Evolutionary conservation across 2,113 vertebrate species (phyloP).

Genomic region (Prochilodus magdalenae): DNA sequence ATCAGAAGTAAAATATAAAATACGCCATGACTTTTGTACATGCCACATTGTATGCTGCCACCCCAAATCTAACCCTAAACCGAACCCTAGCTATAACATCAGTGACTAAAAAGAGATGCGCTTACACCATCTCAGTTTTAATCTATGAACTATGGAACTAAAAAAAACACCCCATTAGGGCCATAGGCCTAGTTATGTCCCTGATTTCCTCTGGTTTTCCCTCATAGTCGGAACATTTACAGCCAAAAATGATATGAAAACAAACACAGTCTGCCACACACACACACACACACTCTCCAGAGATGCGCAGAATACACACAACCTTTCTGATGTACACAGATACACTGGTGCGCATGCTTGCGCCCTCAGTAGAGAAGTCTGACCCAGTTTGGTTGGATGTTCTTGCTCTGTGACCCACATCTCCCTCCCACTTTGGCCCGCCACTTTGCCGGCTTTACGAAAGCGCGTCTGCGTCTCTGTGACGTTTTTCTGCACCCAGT

Average conservation of each 20-base stretch:
- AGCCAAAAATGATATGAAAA: neutral
- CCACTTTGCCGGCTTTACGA: conserved; percentile 67
- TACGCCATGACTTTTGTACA: too few relatives aligned
- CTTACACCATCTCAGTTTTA: too few relatives aligned
- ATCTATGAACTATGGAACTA: too few relatives aligned
- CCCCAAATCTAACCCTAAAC: too few relatives aligned
- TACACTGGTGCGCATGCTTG: conserved; percentile 31
- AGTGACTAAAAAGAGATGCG: too few relatives aligned
- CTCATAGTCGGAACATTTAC: neutral
- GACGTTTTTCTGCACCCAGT: conserved; percentile 14
- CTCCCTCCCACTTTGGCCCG: conserved; percentile 35
- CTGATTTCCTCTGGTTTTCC: neutral
- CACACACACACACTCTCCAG: neutral
- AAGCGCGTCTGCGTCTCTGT: conserved; percentile 54
- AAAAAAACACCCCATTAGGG: too few relatives aligned
- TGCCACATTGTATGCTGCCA: too few relatives aligned
- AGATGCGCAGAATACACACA: conserved; percentile 25
- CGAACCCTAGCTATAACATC: too few relatives aligned
- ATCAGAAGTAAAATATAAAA: too few relatives aligned
- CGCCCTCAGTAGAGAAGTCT: conserved; percentile 61
- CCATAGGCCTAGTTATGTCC: too few relatives aligned
- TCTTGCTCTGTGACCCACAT: conserved; percentile 74
- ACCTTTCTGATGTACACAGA: conserved; percentile 42
- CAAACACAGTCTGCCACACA: conserved; percentile 4
- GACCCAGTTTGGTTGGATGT: conserved; percentile 75